Evolutionary conservation across 2,797 vertebrate genomes (phyloP).

Genomic region (Rhinogobio ventralis): DNA sequence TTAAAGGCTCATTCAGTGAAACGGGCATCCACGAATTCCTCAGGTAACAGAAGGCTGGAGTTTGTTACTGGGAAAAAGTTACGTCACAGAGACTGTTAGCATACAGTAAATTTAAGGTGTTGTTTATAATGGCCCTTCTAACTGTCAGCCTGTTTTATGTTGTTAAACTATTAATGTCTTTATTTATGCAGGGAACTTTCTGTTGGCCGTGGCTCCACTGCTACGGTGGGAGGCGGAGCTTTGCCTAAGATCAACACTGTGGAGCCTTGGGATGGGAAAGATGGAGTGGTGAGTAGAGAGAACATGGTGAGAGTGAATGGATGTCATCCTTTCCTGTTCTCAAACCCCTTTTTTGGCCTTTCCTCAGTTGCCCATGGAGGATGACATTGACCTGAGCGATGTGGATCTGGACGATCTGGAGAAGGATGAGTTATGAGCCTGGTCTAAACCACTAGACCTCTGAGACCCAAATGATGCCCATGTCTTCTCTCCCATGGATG

Average conservation of each 20-base stretch:
- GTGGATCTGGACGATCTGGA: conserved; percentile 89
- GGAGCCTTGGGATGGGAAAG: conserved; percentile 94
- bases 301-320: no score
- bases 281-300: conserved; percentile 87
- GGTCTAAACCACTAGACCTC: conserved; percentile 54
- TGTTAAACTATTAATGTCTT: conserved; percentile 15
- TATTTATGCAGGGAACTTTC: conserved; percentile 86
- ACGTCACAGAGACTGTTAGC: neutral
- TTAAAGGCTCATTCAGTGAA: conserved; percentile 96
- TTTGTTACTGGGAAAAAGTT: conserved; percentile 29
- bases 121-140: conserved; percentile 23
- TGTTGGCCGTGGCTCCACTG: conserved; percentile 91
- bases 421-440: conserved; percentile 90
- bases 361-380: conserved; percentile 90
- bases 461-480: conserved; percentile 35
- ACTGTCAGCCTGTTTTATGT: conserved; percentile 30
- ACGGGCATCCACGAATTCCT: conserved; percentile 97
- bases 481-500: conserved; percentile 80
- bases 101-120: conserved; percentile 24
- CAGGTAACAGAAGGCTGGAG: conserved; percentile 76
- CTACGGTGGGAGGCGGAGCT: conserved; percentile 84
- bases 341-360: neutral
- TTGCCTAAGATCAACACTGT: conserved; percentile 86
- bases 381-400: conserved; percentile 95
- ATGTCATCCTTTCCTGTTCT: conserved; percentile 1